Evolutionary conservation across 2,113 vertebrate genomes (phyloP), one percentile per base, ranked within the genome.

Genomic region (Chlamydotis undulata): DNA sequence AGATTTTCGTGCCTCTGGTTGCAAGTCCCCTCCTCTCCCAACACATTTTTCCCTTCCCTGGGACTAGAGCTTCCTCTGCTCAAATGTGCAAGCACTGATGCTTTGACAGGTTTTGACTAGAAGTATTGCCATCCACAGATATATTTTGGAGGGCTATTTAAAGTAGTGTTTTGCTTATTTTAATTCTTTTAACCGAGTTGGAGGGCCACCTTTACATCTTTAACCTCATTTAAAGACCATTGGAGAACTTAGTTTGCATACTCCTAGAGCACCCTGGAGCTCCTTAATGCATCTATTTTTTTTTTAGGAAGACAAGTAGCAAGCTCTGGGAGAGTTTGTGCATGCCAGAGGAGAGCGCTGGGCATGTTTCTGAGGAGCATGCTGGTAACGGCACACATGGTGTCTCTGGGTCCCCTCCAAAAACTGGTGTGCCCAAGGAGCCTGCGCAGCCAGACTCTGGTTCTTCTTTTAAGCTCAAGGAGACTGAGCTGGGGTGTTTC

Each of bases 311-410:
- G 65, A 47, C 15, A 35, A 55, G 52, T 75, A 59, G 31, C 18
- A 61, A 29, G 10, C 0, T 1, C 85, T 61, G 41, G 63, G 59
- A 43, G 67, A 69, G 77, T 33, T 56, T 45, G 24, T 84, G 39
- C 87, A 31, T 50, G 70, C 45, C 84, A 53, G 57, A 49, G 73
- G 52, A 75, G 45, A 85, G 31, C 1, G 1, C 17, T 0, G 4
- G 43, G 53, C 70, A 12, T 45, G 39, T 70, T 68, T n/a, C 68
- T 63, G 73, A 86, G 71, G 41, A 83, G 17, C 19, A 7, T 0
- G 0, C 31, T 39, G 31, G 35, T 41, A 77, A 57, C 2, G 2
- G 53, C 1, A 1, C 0, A 1, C 3, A 3, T 43, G 22, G 18
- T 45, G n/a, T 64, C 67, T 28, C 10, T 31, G n/a, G 5, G 12